A percentile compares a stretch with the other conserved stretches of the same genome.
Conservation (phyloP, 1,140 invertebrate genomes). For the Maniola jurtina region DNA sequence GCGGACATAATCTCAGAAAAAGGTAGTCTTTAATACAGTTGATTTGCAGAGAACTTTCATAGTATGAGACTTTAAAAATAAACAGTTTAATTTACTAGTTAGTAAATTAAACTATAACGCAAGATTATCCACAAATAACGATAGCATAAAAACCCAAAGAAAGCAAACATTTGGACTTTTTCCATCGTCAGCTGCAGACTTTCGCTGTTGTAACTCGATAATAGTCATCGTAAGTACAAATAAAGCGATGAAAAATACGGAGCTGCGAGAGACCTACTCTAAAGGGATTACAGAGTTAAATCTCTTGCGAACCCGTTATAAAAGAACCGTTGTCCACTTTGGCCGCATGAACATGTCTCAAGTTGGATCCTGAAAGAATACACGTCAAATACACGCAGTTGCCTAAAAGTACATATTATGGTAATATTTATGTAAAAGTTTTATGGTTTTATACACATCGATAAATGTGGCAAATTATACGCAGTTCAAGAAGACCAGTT, state of each 20-base stretch:
- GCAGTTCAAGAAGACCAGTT: constrained; percentile 2
- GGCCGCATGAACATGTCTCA: background rate
- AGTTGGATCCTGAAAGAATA: constrained; percentile 27
- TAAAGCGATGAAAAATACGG: constrained; percentile 45
- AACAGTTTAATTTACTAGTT: background rate
- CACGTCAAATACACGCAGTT: constrained; percentile 18
- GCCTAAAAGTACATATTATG: background rate
- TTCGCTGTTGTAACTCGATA: constrained; percentile 41
- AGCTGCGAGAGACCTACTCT: constrained; percentile 56
- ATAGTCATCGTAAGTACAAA: constrained; percentile 32
- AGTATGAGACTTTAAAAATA: no score
- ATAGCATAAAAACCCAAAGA: constrained; percentile 71
- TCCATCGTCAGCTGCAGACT: constrained; percentile 69
- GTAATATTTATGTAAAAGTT: background rate
- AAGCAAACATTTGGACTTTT: constrained; percentile 66
- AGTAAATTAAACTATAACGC: constrained; percentile 26
- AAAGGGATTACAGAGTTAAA: constrained; percentile 54
- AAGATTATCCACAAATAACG: constrained; percentile 70
- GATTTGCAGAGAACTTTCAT: no score
- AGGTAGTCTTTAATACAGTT: no score
- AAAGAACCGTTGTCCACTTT: constrained; percentile 21
- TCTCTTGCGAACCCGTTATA: constrained; percentile 52
- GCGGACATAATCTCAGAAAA: no score
- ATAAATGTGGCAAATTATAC: background rate
- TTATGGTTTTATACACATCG: background rate